phyloP scores from a whole-genome alignment of 1,140 invertebrate species.

The Micrasema minimum region DNA sequence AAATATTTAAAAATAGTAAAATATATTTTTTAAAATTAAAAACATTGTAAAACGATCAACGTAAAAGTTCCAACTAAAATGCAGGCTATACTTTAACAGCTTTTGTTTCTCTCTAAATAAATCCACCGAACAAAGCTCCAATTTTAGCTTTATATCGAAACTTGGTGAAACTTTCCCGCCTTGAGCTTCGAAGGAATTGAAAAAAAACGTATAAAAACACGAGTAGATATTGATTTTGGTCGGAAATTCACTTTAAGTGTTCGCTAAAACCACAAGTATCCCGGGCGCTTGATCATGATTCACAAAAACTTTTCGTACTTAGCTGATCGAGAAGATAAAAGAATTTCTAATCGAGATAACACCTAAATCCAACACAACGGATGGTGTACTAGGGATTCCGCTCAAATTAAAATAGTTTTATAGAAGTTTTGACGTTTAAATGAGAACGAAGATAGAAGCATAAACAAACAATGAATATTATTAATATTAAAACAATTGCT shows the following conservation, averaged over 20 bases:
- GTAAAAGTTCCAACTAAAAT: not conserved
- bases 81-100: not conserved
- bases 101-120: conserved; percentile 8
- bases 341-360: too few relatives aligned
- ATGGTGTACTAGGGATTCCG: too few relatives aligned
- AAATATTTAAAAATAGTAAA: too few relatives aligned
- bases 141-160: conserved; percentile 24
- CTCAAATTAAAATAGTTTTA: too few relatives aligned
- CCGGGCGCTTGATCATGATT: not conserved
- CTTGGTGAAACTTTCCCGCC: conserved; percentile 6
- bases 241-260: conserved; percentile 32
- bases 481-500: too few relatives aligned
- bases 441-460: too few relatives aligned
- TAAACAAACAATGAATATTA: too few relatives aligned
- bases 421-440: too few relatives aligned
- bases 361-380: too few relatives aligned
- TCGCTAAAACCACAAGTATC: not conserved
- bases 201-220: conserved; percentile 14
- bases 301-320: too few relatives aligned
- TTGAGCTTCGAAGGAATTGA: conserved; percentile 6
- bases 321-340: too few relatives aligned
- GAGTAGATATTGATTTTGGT: conserved; percentile 35
- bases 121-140: not conserved
- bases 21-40: too few relatives aligned
- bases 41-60: conserved; percentile 9